These are phyloP conservation scores for Arenaria interpres DNA, from an alignment of 2,113 vertebrate genomes.

Conservation along the genomic window DNA sequence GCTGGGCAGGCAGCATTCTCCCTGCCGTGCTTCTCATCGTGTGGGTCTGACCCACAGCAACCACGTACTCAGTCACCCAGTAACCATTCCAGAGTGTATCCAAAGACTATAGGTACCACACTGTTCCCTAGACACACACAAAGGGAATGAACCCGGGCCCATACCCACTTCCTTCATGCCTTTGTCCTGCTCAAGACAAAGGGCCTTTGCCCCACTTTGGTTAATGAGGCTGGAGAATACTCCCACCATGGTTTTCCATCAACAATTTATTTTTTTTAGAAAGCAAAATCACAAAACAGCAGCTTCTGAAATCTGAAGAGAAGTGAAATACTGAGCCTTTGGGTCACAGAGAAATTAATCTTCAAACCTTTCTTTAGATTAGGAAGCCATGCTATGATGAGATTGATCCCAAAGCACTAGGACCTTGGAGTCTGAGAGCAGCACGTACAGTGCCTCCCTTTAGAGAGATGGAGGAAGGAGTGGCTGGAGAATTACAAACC, in stretches of 20 bases:
- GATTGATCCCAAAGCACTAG: neutral
- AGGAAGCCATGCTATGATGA: neutral
- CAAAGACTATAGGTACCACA: neutral
- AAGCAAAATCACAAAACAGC: neutral
- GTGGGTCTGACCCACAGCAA: neutral
- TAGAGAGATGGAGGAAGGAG: neutral
- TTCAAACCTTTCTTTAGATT: neutral
- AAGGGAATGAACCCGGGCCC: neutral
- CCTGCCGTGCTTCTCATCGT: fast-evolving
- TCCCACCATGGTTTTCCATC: neutral
- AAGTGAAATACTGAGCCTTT: neutral
- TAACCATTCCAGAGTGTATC: neutral
- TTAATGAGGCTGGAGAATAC: neutral
- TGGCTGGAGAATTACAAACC: neutral
- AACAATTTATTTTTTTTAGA: neutral
- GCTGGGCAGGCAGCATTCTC: neutral
- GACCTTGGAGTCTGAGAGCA: neutral
- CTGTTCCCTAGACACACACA: neutral
- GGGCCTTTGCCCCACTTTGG: neutral
- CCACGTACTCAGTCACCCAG: neutral
- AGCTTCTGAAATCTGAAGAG: neutral
- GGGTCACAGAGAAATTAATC: neutral
- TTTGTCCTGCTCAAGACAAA: neutral
- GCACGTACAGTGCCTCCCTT: fast-evolving
- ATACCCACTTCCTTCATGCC: fast-evolving